Percentiles rank a stretch among this genome's conserved stretches.
Conservation (phyloP, 2,113 vertebrate genomes). For the Calypte anna region DNA sequence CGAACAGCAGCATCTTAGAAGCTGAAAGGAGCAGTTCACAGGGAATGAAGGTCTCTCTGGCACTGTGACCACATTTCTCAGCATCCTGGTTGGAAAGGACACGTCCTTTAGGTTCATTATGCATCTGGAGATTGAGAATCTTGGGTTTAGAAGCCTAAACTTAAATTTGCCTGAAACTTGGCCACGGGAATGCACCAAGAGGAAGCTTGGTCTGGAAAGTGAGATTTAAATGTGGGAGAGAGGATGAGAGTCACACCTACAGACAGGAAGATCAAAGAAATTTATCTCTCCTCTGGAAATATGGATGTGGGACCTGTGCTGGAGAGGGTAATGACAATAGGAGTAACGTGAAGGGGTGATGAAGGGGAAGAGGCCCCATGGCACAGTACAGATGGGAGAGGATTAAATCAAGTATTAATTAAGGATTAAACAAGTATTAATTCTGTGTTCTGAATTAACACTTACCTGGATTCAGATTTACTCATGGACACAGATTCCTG, state of each 20-base stretch:
- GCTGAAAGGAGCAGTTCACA: conserved; percentile 54
- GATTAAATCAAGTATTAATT: too few relatives aligned
- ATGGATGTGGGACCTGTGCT: rapidly evolving
- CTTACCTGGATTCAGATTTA: neutral
- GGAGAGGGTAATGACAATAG: neutral
- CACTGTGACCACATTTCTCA: conserved; percentile 29
- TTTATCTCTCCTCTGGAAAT: neutral
- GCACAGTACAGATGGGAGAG: neutral
- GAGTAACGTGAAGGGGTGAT: neutral
- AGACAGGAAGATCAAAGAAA: neutral
- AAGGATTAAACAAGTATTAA: too few relatives aligned
- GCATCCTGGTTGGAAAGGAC: conserved; percentile 6
- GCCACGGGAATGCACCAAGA: neutral
- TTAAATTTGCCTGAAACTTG: neutral
- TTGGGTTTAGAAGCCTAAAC: neutral
- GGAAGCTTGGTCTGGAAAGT: neutral
- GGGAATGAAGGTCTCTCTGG: conserved; percentile 31
- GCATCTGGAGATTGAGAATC: neutral
- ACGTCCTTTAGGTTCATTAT: neutral
- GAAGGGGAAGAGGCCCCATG: neutral
- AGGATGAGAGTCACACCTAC: neutral
- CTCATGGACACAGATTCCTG: neutral
- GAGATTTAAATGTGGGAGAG: neutral
- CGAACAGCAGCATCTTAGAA: conserved; percentile 47
- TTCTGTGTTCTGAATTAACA: neutral